Percentiles rank a stretch among this genome's conserved stretches.
These are phyloP conservation scores for Platycheirus rosarum DNA, from an alignment of 2,888 invertebrate genomes.

Conservation along the genomic window DNA sequence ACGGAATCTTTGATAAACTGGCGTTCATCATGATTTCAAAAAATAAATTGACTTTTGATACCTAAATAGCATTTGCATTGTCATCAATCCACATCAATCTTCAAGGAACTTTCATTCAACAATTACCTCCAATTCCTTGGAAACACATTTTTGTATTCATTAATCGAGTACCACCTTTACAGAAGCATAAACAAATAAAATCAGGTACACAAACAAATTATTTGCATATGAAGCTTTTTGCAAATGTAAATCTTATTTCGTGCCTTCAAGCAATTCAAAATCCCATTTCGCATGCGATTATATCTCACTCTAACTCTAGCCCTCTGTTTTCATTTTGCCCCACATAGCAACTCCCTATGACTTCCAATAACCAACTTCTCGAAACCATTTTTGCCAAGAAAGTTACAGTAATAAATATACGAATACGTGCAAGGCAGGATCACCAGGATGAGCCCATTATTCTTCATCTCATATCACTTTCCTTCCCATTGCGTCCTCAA, in stretches of 20 bases:
- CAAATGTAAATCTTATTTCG: conserved; percentile 61
- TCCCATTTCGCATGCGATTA: conserved; percentile 60
- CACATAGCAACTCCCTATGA: neutral
- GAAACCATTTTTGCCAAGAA: conserved; percentile 25
- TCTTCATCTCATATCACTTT: conserved; percentile 36
- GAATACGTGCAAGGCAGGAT: neutral
- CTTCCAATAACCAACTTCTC: conserved; percentile 10
- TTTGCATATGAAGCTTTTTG: conserved; percentile 50
- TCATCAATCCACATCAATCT: too few relatives aligned
- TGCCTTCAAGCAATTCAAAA: conserved; percentile 58
- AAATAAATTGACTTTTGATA: too few relatives aligned
- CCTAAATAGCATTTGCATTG: too few relatives aligned
- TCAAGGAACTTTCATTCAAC: too few relatives aligned
- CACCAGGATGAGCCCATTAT: conserved; percentile 16
- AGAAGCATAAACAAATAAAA: neutral
- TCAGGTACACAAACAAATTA: conserved; percentile 33
- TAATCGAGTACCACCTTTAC: too few relatives aligned
- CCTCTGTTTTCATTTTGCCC: neutral
- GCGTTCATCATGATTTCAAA: too few relatives aligned
- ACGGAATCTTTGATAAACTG: too few relatives aligned
- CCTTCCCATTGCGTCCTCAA: conserved; percentile 31
- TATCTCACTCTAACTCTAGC: conserved; percentile 15
- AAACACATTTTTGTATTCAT: too few relatives aligned
- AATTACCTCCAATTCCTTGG: too few relatives aligned
- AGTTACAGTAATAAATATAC: neutral